phyloP scores from a whole-genome alignment of 2,888 invertebrate species.

The Mimumesa dahlbomi region DNA sequence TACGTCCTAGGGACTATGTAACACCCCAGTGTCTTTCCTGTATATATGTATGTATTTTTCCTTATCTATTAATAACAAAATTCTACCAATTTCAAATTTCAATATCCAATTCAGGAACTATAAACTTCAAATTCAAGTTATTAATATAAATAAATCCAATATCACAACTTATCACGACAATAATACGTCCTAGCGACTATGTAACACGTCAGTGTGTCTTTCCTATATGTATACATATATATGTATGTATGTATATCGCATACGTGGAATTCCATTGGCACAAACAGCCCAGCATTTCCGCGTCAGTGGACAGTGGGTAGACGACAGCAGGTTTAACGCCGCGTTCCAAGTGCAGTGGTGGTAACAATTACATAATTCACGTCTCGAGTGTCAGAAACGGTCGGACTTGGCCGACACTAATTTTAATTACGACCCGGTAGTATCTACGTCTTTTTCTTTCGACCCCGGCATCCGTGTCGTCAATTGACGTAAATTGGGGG shows the following conservation, averaged over 20 bases:
- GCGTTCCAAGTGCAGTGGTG: constrained; percentile 46
- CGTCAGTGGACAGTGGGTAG: constrained; percentile 42
- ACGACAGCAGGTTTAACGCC: constrained; percentile 55
- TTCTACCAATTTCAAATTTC: too few relatives aligned
- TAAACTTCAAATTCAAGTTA: too few relatives aligned
- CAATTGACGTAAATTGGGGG: constrained; percentile 70
- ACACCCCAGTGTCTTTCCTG: constrained; percentile 17
- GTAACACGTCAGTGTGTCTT: constrained; percentile 16
- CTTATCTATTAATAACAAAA: too few relatives aligned
- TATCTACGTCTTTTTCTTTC: constrained; percentile 32
- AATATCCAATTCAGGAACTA: too few relatives aligned
- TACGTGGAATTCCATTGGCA: constrained; percentile 32
- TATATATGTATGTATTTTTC: too few relatives aligned
- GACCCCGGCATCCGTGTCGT: constrained; percentile 33
- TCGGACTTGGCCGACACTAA: constrained; percentile 51
- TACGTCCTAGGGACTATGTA: constrained; percentile 13
- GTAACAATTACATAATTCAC: constrained; percentile 61
- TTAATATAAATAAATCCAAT: background rate
- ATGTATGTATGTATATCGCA: too few relatives aligned
- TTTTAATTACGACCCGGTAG: constrained; percentile 61
- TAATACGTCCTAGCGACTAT: constrained; percentile 7
- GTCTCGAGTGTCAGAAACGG: constrained; percentile 45
- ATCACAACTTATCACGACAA: background rate
- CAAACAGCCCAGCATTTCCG: constrained; percentile 33
- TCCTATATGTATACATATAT: constrained; percentile 12